Evolutionary conservation across 2,797 vertebrate genomes (phyloP).

Genomic region (Enteromius unitaeniatus): DNA sequence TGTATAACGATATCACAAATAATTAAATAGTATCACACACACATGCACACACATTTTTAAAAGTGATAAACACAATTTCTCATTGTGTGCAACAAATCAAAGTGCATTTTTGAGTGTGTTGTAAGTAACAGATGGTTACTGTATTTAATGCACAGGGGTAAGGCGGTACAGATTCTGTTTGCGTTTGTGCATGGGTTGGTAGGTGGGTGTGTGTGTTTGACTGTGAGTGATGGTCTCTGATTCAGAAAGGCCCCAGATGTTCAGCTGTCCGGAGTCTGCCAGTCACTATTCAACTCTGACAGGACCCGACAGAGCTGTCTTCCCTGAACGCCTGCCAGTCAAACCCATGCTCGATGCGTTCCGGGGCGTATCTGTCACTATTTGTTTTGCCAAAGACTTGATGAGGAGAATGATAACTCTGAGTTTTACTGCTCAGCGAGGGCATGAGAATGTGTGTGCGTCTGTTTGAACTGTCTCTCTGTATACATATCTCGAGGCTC

Average conservation of each 20-base stretch:
- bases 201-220: conserved; percentile 18
- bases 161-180: background rate
- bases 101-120: background rate
- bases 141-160: background rate
- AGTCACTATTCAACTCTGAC: conserved; percentile 40
- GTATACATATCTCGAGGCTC: conserved; percentile 25
- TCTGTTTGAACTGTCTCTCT: conserved; percentile 15
- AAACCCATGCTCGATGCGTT: conserved; percentile 19
- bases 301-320: conserved; percentile 50
- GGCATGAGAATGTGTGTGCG: background rate
- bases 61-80: background rate
- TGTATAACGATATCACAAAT: too few relatives aligned
- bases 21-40: too few relatives aligned
- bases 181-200: background rate
- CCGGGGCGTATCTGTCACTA: conserved; percentile 43
- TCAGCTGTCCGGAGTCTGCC: conserved; percentile 45
- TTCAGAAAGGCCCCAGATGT: conserved; percentile 53
- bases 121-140: conserved; percentile 16
- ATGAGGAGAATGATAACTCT: conserved; percentile 49
- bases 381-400: conserved; percentile 47
- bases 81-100: background rate
- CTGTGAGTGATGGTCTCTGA: conserved; percentile 46
- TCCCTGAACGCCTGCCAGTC: conserved; percentile 51
- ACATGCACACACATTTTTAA: background rate
- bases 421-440: conserved; percentile 21